Base-by-base conservation (phyloP, 2,113 vertebrate genomes). In the Pristiophorus japonicus region DNA sequence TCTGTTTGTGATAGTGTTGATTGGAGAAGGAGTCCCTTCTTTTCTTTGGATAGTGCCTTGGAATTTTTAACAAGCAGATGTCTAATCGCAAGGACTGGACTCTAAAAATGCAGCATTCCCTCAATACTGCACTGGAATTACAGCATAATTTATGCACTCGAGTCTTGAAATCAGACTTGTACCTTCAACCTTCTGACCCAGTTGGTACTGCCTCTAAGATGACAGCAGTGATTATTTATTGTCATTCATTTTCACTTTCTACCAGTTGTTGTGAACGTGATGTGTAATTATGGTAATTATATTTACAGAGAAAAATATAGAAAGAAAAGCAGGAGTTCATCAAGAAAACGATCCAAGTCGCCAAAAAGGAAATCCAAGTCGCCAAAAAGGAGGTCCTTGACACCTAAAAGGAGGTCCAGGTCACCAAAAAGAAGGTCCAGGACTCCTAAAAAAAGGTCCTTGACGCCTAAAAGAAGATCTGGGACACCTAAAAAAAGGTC, bases 271-370 rank as follows among this genome's bases (percentile, higher is more conserved):
- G 24, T 90, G 51, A 59, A 90, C 2, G 2, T 90, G 27, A 3
- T 90, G 51, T 59, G 51, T 38, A 92, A 92, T 34, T 92, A 92
- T 92, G 0, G 20, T 12, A 34, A 94, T 70, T 94, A 27, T 70
- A 93, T 95, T 85, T 87, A 0, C 95, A 99, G 99, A 96, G 98
- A 98, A 96, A 98, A 97, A 34, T 98, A 98, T 95, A 98, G 97
- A 96, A 98, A 97, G 97, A 98, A 97, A 96, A 99, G 98, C 95
- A 98, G 97, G 96, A 98, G 98, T 96, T 97, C 96, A 45, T 98
- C 98, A 45, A 98, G 97, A 95, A 94, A 70, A 51, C 51, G 45
- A 34, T 94, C 93, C 11, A 94, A 70, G 45, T 63, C 88, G 1
- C 88, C 55, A 1, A 91, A 51, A 24, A 20, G 55, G 34, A n/a